These are phyloP conservation scores for Enteromius fasciolatus DNA, from an alignment of 2,797 vertebrate species.

Conservation along the genomic window DNA sequence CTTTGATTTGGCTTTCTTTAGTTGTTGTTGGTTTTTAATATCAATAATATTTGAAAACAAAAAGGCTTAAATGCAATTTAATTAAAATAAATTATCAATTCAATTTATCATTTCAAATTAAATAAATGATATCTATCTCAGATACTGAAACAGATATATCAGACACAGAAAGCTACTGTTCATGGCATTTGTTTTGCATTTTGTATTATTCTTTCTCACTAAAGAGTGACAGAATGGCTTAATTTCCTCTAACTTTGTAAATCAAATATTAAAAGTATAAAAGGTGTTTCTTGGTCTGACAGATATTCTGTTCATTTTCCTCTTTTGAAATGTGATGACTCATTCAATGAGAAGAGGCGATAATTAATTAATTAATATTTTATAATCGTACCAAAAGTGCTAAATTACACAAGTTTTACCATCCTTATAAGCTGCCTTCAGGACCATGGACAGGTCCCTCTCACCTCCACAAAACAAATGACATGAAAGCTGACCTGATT, in stretches of 20 bases:
- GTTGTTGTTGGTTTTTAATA: not conserved
- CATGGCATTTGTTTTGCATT: not conserved
- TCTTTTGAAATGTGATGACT: conserved; percentile 10
- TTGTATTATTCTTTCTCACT: not conserved
- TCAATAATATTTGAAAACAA: not conserved
- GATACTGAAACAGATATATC: not conserved
- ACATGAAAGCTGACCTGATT: not conserved
- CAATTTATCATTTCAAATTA: no score
- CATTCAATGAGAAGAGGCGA: not conserved
- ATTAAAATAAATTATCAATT: no score
- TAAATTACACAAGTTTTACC: not conserved
- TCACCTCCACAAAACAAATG: not conserved
- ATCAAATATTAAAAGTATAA: not conserved
- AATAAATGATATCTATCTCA: not conserved
- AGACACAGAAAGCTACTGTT: not conserved
- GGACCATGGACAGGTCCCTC: conserved; percentile 73
- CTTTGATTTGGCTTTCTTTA: no score
- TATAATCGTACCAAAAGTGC: not conserved
- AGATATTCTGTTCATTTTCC: conserved; percentile 13
- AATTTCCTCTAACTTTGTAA: not conserved
- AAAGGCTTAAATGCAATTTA: not conserved
- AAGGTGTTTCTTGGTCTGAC: not conserved
- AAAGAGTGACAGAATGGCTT: not conserved
- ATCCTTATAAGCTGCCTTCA: conserved; percentile 57
- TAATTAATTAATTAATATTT: conserved; percentile 20